Percentiles rank a stretch among this genome's conserved stretches.
Evolutionary conservation across 2,113 vertebrate genomes (phyloP).

Genomic region (Phoenicopterus ruber): DNA sequence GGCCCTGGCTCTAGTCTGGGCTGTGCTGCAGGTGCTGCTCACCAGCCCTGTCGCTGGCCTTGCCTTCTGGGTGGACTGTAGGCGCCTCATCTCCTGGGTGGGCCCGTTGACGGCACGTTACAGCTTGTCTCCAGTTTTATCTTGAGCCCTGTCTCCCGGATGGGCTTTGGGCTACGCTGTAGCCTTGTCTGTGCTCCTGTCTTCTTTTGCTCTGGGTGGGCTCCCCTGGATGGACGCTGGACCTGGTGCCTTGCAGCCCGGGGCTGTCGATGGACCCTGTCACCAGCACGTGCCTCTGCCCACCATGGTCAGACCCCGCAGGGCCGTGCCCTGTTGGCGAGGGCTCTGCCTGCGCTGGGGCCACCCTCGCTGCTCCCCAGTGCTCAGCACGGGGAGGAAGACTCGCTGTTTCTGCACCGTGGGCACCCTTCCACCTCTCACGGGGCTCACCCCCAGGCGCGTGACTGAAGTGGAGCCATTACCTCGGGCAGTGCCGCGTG

Average conservation of each 20-base stretch:
- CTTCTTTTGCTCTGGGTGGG: no score
- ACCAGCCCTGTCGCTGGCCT: no score
- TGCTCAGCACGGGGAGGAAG: rapidly evolving
- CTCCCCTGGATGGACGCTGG: no score
- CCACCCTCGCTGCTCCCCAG: rapidly evolving
- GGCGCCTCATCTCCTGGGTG: no score
- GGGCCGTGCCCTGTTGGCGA: neutral
- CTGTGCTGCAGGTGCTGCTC: rapidly evolving
- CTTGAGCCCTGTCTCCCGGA: neutral
- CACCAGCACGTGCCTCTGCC: neutral
- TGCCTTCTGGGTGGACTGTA: no score
- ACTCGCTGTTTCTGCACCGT: neutral
- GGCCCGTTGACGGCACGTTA: rapidly evolving
- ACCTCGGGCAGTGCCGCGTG: rapidly evolving
- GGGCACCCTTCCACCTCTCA: rapidly evolving
- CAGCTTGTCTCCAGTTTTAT: no score
- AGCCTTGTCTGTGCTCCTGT: neutral
- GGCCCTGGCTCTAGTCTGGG: rapidly evolving
- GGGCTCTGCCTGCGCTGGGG: neutral
- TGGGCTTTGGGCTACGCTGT: neutral
- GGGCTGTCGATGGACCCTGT: neutral
- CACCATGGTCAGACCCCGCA: rapidly evolving
- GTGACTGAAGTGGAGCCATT: neutral
- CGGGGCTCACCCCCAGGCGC: neutral
- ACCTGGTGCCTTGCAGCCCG: neutral